Percentiles rank a stretch among this genome's conserved stretches.
Conservation (phyloP, 2,797 vertebrate genomes). For the Masticophis lateralis region DNA sequence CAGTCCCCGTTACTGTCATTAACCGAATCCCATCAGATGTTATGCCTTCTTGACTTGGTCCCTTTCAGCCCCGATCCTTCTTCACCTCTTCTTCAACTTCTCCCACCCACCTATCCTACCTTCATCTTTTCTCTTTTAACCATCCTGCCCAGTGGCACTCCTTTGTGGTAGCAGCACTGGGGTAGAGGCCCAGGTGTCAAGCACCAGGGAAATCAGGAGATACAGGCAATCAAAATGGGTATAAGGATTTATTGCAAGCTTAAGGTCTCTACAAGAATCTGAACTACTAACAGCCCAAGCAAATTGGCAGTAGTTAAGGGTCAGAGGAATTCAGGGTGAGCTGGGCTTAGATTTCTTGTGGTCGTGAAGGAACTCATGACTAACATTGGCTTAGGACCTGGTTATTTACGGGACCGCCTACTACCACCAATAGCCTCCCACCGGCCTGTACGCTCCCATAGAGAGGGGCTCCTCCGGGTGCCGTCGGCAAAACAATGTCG, state of each 20-base stretch:
- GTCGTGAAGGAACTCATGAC: neutral
- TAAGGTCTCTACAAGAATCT: neutral
- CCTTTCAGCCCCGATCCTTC: neutral
- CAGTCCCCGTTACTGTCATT: neutral
- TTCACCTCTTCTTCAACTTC: neutral
- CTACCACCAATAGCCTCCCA: no score
- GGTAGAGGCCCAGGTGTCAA: neutral
- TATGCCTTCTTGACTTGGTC: neutral
- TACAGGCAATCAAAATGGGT: neutral
- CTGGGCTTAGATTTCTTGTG: neutral
- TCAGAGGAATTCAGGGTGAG: neutral
- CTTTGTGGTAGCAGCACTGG: neutral
- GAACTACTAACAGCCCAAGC: neutral
- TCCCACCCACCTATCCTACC: neutral
- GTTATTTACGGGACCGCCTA: no score
- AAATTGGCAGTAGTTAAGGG: neutral
- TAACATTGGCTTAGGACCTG: no score
- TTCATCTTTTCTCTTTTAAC: neutral
- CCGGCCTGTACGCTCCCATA: no score
- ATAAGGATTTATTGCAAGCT: neutral
- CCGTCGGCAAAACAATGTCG: no score
- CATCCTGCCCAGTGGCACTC: neutral
- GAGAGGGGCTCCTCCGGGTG: no score
- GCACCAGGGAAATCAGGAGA: neutral
- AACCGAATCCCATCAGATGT: neutral